Evolutionary conservation across 1,140 invertebrate genomes (phyloP), one percentile per base, ranked within the genome.

Genomic region (Rhynchophorus ferrugineus): DNA sequence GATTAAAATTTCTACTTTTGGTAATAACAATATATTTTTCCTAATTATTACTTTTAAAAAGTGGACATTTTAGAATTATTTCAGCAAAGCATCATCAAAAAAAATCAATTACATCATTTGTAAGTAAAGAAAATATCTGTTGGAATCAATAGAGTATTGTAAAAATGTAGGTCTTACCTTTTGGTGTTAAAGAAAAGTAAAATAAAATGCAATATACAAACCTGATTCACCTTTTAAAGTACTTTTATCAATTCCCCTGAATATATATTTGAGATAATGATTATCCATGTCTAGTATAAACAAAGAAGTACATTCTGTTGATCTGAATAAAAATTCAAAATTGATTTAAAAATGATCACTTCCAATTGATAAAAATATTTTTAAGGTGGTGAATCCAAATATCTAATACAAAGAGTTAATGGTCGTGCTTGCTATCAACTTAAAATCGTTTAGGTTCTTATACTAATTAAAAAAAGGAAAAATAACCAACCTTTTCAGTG

Each of bases 401-500:
- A 20, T 34, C 43, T 44, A 44, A 33, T 44, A 44, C 43, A 44
- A 44, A 44, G 17, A 44, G n/a, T 44, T 24, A 34, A 29, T 46
- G 21, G 9, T 50, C 41, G 49, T 50, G 49, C 49, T 37, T 6
- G 43, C 41, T 50, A 50, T 39, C 17, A 21, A 42, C 29, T 50
- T 21, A 16, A 41, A 49, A 34, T 11, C 13, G 22, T 36, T 50
- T 50, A 50, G 8, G 38, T 29, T 41, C 37, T 36, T 37, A 47
- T 17, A 33, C 29, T 47, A 61, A 43, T 33, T 54, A 44, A 58
- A 41, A 14, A 45, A 44, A 47, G 43, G 43, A 53, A 56, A 50
- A 58, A 59, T 22, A 37, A 57, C 52, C 37, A 53, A 54, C 59
- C 53, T 57, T 48, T 29, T 48, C 16, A 41, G 49, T 50, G 49